Evolutionary conservation across 2,113 vertebrate species (phyloP), one percentile per base, ranked within the genome.

Genomic region (Scalopus aquaticus): DNA sequence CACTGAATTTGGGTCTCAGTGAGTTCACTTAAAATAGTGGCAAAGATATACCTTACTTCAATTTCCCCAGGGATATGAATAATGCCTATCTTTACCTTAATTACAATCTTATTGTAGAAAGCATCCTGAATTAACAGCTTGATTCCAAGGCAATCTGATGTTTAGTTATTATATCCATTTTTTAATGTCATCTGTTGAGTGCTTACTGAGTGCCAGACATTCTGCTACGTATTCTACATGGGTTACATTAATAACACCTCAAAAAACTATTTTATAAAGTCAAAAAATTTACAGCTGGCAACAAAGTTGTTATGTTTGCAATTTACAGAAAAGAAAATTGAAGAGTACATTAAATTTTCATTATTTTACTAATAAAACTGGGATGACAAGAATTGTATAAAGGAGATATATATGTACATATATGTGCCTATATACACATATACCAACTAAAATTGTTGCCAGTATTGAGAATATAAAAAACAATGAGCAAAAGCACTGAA

Each of bases 111-210:
- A 44, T 35, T 81, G 3, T 22, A 80, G 35, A 93, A 86, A 58
- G 17, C 69, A 86, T 24, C 67, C 46, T 90, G 82, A 85, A 85
- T 92, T 85, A 76, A 83, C 49, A 89, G 58, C 91, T 76, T 74
- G 16, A 93, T 90, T 83, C 30, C 35, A 95, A 93, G n/a, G 72
- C 70, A 92, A 93, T 70, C 62, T 95, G 65, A 81, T 95, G 62
- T 72, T 84, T 83, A 37, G 46, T 44, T 51, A 86, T 78, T 60
- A 76, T 19, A 73, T 16, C 4, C 54, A 58, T 13, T 60, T 94
- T 58, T 94, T 58, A 9, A 92, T 92, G 67, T n/a, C 87, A 72
- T 73, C 89, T 89, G 58, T 35, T 67, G 37, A 93, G 77, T 64
- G 28, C 65, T 93, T 78, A 82, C 37, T 70, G 42, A 72, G 26